Percentiles rank a stretch among this genome's conserved stretches.
Conservation (phyloP, 1,140 invertebrate genomes). For the Asbolus verrucosus region DNA sequence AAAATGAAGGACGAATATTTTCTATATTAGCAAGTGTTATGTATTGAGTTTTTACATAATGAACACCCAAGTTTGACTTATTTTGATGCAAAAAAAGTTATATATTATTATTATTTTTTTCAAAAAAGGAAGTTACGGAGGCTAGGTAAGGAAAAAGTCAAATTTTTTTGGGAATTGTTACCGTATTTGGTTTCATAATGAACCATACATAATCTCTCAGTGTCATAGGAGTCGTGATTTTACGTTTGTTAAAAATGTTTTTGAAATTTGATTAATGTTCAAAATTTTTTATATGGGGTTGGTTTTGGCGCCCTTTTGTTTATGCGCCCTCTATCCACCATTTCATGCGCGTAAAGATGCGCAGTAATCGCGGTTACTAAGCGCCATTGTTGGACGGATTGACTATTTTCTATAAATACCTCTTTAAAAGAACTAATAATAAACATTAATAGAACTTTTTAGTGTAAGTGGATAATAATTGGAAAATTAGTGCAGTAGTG, state of each 20-base stretch:
- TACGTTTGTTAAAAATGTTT: too few species aligned
- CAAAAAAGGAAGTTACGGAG: too few species aligned
- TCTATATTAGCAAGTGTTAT: background rate
- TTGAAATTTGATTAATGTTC: background rate
- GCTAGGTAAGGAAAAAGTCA: too few species aligned
- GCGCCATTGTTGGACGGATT: constrained; percentile 60
- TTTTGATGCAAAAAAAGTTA: too few species aligned
- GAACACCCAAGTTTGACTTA: too few species aligned
- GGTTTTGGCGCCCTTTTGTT: background rate
- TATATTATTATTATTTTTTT: too few species aligned
- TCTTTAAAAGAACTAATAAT: constrained; percentile 43
- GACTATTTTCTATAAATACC: constrained; percentile 52
- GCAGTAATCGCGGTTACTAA: constrained; percentile 52
- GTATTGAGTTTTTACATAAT: background rate
- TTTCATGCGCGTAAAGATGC: constrained; percentile 29
- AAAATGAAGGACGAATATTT: background rate
- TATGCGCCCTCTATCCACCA: constrained; percentile 16
- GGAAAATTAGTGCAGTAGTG: constrained; percentile 41
- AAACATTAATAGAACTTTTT: constrained; percentile 30
- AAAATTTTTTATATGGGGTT: too few species aligned
- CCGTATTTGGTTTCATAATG: too few species aligned
- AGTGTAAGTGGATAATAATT: constrained; percentile 37
- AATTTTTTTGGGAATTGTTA: too few species aligned
- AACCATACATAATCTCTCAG: too few species aligned
- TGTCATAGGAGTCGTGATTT: too few species aligned